Evolutionary conservation across 2,888 invertebrate genomes (phyloP).

Genomic region (Hetaerina titia): DNA sequence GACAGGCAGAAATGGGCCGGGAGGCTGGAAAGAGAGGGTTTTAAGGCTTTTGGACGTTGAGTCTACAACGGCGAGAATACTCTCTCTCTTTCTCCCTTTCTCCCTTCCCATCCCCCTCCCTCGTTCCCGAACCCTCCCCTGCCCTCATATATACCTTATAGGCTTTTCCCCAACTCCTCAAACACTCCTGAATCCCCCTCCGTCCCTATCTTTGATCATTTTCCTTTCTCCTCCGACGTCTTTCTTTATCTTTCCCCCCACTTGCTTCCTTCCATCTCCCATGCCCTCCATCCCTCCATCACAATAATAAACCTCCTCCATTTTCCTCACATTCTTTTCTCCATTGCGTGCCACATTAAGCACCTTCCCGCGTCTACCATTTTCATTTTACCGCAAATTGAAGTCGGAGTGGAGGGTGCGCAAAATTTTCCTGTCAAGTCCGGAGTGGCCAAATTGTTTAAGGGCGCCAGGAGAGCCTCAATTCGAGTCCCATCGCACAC

Average conservation of each 20-base stretch:
- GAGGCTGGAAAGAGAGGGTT: neutral
- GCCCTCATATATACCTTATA: neutral
- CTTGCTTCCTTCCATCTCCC: neutral
- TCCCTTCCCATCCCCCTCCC: neutral
- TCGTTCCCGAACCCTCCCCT: neutral
- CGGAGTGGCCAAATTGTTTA: too few species aligned
- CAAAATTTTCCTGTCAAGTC: too few species aligned
- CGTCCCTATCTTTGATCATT: neutral
- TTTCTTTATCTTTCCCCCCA: neutral
- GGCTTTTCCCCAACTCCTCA: neutral
- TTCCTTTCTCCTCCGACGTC: neutral
- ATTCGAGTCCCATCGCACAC: too few species aligned
- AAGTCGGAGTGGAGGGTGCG: too few species aligned
- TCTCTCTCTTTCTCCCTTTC: neutral
- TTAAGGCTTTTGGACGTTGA: constrained; percentile 32
- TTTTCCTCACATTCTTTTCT: neutral
- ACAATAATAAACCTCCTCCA: neutral
- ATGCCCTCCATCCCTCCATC: neutral
- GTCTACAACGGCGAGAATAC: neutral
- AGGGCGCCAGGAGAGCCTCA: too few species aligned
- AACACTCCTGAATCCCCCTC: neutral
- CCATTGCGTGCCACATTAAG: neutral
- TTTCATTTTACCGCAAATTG: neutral
- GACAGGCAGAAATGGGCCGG: constrained; percentile 33
- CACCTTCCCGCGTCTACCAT: neutral